These are phyloP conservation scores for Minunthozetes semirufus DNA, from an alignment of 2,888 invertebrate species.

Conservation along the genomic window DNA sequence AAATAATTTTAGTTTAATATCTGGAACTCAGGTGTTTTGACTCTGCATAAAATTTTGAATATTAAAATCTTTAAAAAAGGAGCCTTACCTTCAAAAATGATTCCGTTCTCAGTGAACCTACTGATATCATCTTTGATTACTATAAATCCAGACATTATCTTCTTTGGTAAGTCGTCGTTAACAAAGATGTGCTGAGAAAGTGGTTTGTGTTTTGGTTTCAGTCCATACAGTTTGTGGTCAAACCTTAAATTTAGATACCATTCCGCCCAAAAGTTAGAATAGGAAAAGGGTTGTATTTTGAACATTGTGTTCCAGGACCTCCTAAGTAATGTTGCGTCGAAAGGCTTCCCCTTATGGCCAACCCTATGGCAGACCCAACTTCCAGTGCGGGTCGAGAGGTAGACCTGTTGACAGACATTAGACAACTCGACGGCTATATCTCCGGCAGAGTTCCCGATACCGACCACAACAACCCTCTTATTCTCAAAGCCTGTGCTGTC, in stretches of 20 bases:
- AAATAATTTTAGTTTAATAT: too few species aligned
- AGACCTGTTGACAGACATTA: slow-evolving; percentile 45
- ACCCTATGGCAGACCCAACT: slow-evolving; percentile 52
- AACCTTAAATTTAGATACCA: slow-evolving; percentile 45
- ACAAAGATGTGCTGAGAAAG: slow-evolving; percentile 46
- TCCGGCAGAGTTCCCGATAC: slow-evolving; percentile 52
- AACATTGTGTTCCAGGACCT: slow-evolving; percentile 34
- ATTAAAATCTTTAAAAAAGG: too few species aligned
- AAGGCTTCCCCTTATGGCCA: slow-evolving; percentile 32
- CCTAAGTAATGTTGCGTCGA: neutral
- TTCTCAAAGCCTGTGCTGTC: slow-evolving; percentile 43
- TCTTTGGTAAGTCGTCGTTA: slow-evolving; percentile 51
- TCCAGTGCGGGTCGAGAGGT: slow-evolving; percentile 51
- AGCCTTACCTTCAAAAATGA: slow-evolving; percentile 47
- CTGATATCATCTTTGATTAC: slow-evolving; percentile 47
- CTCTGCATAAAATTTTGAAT: too few species aligned
- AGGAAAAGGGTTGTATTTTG: slow-evolving; percentile 47
- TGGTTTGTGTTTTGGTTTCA: slow-evolving; percentile 48
- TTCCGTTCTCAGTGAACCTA: slow-evolving; percentile 44
- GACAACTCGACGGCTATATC: slow-evolving; percentile 49
- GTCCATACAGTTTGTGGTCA: slow-evolving; percentile 48
- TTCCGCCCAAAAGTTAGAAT: slow-evolving; percentile 37
- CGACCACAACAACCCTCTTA: slow-evolving; percentile 50
- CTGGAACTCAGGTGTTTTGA: too few species aligned
- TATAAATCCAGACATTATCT: slow-evolving; percentile 49